Evolutionary conservation across 2,888 invertebrate genomes (phyloP), one percentile per base, ranked within the genome.

Genomic region (Callinectes sapidus): DNA sequence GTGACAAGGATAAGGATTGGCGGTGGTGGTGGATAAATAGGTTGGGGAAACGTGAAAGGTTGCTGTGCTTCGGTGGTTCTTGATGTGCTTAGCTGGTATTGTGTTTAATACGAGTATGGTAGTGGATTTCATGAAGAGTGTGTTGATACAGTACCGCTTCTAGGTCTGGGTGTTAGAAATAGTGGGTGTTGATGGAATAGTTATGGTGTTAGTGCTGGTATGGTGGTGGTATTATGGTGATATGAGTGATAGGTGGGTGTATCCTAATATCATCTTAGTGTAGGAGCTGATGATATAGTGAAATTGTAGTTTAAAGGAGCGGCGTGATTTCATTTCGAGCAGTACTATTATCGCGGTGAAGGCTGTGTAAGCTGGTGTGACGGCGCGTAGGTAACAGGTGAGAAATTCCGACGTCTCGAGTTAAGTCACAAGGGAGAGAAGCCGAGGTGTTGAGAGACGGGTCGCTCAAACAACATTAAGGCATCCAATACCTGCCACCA

Each of bases 391-490:
- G n/a, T 28, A 77, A 61, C 61, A 61, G 61, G n/a, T 28, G 61
- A 23, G 61, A 61, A 61, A 61, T 6, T 23, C 61, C 23, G 18
- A 18, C 61, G 61, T 61, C 28, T 77, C 28, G 71, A 77, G 71
- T 28, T 77, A 28, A 77, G 71, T 28, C 71, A 10, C 71, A 13
- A 77, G 71, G 71, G 71, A 77, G 71, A 13, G 71, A 77, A 77
- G 28, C 71, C 71, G 71, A 77, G 71, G 28, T 77, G 71, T 77
- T n/a, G 28, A 32, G 71, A 28, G 71, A 5, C 28, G n/a, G 28
- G n/a, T 77, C 28, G 71, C 71, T 77, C 71, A 77, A 77, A 77
- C 71, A 77, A 77, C 71, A 77, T 77, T 77, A 77, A 77, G 32
- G 71, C 71, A 77, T 77, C 71, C 71, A 77, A 77, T 28, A 77